Percentiles rank a stretch among this genome's conserved stretches.
Conservation (phyloP, 2,113 vertebrate genomes). For the Lophius piscatorius region DNA sequence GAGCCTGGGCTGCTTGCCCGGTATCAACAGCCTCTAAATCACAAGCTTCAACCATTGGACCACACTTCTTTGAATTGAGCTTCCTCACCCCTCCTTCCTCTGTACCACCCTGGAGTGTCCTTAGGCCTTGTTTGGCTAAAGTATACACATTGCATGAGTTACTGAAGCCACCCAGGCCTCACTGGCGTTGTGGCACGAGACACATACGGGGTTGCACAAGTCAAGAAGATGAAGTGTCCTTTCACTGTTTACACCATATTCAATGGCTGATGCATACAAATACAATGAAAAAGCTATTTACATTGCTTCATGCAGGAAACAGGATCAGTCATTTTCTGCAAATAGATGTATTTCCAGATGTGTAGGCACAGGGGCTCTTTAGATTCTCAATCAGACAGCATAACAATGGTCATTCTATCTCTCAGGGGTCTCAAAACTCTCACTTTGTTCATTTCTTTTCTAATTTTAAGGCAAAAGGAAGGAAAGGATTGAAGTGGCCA, state of each 20-base stretch:
- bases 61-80: constrained; percentile 76
- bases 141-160: constrained; percentile 77
- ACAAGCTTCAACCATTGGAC: constrained; percentile 75
- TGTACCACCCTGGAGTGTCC: constrained; percentile 74
- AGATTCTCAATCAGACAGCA: constrained; percentile 20
- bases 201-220: constrained; percentile 59
- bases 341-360: constrained; percentile 54
- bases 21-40: constrained; percentile 83
- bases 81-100: constrained; percentile 62
- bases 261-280: constrained; percentile 51
- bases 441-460: constrained; percentile 30
- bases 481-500: constrained; percentile 38
- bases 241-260: constrained; percentile 59
- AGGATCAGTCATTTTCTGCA: constrained; percentile 40
- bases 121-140: constrained; percentile 75
- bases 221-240: constrained; percentile 52
- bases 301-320: constrained; percentile 32
- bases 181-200: constrained; percentile 66
- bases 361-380: constrained; percentile 17
- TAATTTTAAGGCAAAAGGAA: constrained; percentile 26
- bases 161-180: constrained; percentile 76
- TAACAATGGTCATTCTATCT: constrained; percentile 14
- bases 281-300: constrained; percentile 46
- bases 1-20: constrained; percentile 74
- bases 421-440: constrained; percentile 27